phyloP scores from a whole-genome alignment of 2,113 vertebrate genomes.

The Ceyx margarethae region DNA sequence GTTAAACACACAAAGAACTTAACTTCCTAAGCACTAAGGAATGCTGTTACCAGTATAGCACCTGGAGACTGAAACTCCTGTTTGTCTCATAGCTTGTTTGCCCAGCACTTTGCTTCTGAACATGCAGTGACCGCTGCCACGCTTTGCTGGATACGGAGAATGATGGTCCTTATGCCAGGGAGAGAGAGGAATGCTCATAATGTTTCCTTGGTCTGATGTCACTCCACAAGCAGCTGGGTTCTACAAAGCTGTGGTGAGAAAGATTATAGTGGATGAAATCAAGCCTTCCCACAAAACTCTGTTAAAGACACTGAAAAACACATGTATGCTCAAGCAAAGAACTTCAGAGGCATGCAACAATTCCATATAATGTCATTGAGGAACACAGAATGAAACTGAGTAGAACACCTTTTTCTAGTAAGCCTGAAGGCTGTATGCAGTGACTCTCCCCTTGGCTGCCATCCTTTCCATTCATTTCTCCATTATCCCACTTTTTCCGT shows the following conservation, averaged over 20 bases:
- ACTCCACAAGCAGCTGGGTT: neutral
- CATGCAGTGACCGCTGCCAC: neutral
- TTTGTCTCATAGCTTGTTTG: neutral
- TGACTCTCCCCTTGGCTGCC: neutral
- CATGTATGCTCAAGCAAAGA: neutral
- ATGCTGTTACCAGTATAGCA: neutral
- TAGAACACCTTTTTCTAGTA: neutral
- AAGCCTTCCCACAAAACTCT: neutral
- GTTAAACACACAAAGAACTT: neutral
- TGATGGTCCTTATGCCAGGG: neutral
- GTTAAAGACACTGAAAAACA: neutral
- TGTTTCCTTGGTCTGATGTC: neutral
- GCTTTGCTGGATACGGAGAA: slow-evolving; percentile 1
- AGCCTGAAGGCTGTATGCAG: neutral
- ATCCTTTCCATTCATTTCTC: neutral
- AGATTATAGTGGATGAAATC: neutral
- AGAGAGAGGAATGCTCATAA: neutral
- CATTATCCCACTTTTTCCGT: neutral
- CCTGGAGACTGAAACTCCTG: neutral
- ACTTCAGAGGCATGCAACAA: neutral
- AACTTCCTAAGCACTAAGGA: neutral
- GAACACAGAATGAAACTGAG: neutral
- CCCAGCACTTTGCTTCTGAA: neutral
- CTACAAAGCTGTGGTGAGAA: neutral
- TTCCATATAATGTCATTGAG: neutral